phyloP scores from a whole-genome alignment of 2,797 vertebrate species.

The Sebastes miniatus region DNA sequence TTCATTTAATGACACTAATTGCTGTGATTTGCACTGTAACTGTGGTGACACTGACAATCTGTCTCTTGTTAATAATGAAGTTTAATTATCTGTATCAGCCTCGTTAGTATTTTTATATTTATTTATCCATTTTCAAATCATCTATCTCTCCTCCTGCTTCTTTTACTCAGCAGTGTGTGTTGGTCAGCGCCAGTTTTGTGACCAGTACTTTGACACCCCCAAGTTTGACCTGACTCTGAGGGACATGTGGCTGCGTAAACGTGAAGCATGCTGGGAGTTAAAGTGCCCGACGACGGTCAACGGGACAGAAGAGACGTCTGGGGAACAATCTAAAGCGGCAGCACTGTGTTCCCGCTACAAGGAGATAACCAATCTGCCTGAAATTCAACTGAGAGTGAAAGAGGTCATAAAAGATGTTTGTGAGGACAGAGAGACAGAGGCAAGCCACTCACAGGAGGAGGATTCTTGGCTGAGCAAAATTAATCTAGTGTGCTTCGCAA shows the following conservation, averaged over 20 bases:
- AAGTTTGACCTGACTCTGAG: slow-evolving; percentile 77
- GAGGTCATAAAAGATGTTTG: slow-evolving; percentile 54
- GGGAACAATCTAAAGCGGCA: slow-evolving; percentile 31
- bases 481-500: slow-evolving; percentile 79
- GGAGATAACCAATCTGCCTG: slow-evolving; percentile 78
- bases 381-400: slow-evolving; percentile 75
- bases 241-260: slow-evolving; percentile 82
- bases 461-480: slow-evolving; percentile 69
- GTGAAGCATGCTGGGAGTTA: slow-evolving; percentile 82
- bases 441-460: slow-evolving; percentile 17
- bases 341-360: slow-evolving; percentile 76
- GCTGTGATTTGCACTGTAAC: slow-evolving; percentile 24
- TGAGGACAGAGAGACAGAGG: slow-evolving; percentile 7
- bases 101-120: slow-evolving; percentile 7
- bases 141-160: neutral
- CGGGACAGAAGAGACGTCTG: neutral
- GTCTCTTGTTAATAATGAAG: slow-evolving; percentile 20
- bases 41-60: slow-evolving; percentile 25
- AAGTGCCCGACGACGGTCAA: slow-evolving; percentile 68
- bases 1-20: slow-evolving; percentile 25
- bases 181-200: slow-evolving; percentile 73
- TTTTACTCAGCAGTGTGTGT: slow-evolving; percentile 61
- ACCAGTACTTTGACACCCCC: slow-evolving; percentile 82
- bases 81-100: slow-evolving; percentile 24
- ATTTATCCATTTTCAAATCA: neutral